Base-by-base conservation (phyloP, 2,888 invertebrate species). In the Drosophila cognata region DNA sequence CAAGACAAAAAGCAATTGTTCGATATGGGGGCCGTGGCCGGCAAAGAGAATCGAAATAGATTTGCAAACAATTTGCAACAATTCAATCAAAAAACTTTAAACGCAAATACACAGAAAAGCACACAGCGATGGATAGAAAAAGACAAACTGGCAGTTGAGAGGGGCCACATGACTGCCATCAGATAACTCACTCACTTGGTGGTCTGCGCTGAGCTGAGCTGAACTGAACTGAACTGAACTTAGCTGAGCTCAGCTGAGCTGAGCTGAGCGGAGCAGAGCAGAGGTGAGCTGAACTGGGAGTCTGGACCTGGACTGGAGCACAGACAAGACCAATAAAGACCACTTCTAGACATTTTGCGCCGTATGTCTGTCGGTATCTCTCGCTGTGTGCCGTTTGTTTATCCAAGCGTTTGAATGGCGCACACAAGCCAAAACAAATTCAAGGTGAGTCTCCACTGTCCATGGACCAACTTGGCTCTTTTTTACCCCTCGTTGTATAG, bases 21-120 rank as follows among this genome's bases (percentile, higher is more conserved):
- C 79, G 74, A 84, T 81, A 84, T 81, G 72, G 74, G 60, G 71
- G 77, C 74, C 73, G 68, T 78, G 61, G 71, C 65, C 53, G 48
- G 68, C 63, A 61, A 69, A 75, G 59, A 72, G 76, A 75, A 79
- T 79, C 78, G 79, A 87, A 88, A 88, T 88, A 88, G 89, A 88
- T 90, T 89, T 82, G 84, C 84, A 88, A 91, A 88, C 90, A 91
- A 86, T 89, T 91, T 91, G 88, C 91, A 91, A 90, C 91, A 91
- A 92, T 91, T 91, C 91, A 91, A 91, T 91, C 91, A 92, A 91
- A 91, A 91, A 89, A 88, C 87, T 87, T 88, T 89, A 89, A 89
- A 89, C 87, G 81, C 87, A 88, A 88, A 88, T 82, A 84, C 82
- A 82, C 58, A 74, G 50, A 68, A 62, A 66, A 36, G 25, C 25